Evolutionary conservation across 2,888 invertebrate genomes (phyloP).

Genomic region (Himalopsyche kuldschensis): DNA sequence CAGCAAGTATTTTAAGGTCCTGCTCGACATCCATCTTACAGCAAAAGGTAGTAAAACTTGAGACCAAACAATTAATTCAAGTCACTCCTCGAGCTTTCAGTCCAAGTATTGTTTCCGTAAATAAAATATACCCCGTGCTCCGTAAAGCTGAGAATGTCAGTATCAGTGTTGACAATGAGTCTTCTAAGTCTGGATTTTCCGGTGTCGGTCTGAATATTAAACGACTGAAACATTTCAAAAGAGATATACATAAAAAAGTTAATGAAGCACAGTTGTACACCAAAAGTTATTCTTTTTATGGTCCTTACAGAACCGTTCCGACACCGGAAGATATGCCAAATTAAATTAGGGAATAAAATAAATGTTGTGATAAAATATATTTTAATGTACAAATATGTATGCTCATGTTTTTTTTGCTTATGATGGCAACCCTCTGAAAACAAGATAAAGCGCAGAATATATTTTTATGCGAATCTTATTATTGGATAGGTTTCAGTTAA

Average conservation of each 20-base stretch:
- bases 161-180: constrained; percentile 11
- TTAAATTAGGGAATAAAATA: background rate
- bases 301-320: constrained; percentile 6
- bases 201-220: constrained; percentile 27
- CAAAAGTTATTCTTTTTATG: background rate
- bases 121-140: constrained; percentile 28
- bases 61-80: constrained; percentile 29
- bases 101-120: constrained; percentile 35
- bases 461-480: background rate
- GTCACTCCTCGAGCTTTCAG: constrained; percentile 39
- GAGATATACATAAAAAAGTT: background rate
- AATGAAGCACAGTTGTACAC: background rate
- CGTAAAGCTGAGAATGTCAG: constrained; percentile 15
- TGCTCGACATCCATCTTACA: constrained; percentile 27
- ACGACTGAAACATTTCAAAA: constrained; percentile 32
- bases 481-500: too few species aligned
- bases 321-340: constrained; percentile 4
- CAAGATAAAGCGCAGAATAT: background rate
- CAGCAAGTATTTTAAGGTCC: constrained; percentile 54
- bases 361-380: background rate
- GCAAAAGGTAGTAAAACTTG: constrained; percentile 16
- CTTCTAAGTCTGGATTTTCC: constrained; percentile 19
- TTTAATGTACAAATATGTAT: background rate
- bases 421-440: background rate
- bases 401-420: background rate